Evolutionary conservation across 30 jellyfish, hydroid and myxozoan genomes (phyloP), one percentile per base, ranked within the genome.

Genomic region (Hydractinia echinata): DNA sequence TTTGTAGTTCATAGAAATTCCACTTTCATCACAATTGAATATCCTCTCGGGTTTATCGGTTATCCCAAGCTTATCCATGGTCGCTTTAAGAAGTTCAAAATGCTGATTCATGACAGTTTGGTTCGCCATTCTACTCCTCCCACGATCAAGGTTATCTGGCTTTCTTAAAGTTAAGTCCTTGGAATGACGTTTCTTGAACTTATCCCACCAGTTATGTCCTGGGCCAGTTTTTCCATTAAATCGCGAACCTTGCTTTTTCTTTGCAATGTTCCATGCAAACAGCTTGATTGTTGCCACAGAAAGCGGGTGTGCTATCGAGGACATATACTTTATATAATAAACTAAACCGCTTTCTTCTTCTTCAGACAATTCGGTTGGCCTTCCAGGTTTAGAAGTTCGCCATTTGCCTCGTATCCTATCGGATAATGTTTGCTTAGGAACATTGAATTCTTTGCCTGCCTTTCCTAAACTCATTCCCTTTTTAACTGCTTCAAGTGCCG

Each of bases 41-140:
- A n/a, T n/a, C n/a, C n/a, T n/a, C n/a, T n/a, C n/a, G n/a, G n/a
- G n/a, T n/a, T n/a, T n/a, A n/a, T n/a, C n/a, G n/a, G n/a, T n/a
- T n/a, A n/a, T n/a, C n/a, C n/a, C n/a, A n/a, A n/a, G n/a, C n/a
- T n/a, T n/a, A n/a, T n/a, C n/a, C n/a, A n/a, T n/a, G n/a, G n/a
- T n/a, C n/a, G n/a, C n/a, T n/a, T n/a, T n/a, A n/a, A 56, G 68
- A 10, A 56, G 68, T 15, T 56, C 15, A 15, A 56, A 56, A 56
- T 56, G 68, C 68, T 56, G 10, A 56, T 56, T 15, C 68, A 56
- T 56, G 68, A 56, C 68, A 56, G 68, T 56, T 56, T 56, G 68
- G 68, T 56, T 56, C 13, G 68, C 68, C 68, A 56, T 56, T 56
- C 68, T 56, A 15, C 13, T 9, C 10, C 68, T 10, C 13, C 68